Evolutionary conservation across 2,797 vertebrate species (phyloP), one percentile per base, ranked within the genome.

Genomic region (Lithobates sylvaticus): DNA sequence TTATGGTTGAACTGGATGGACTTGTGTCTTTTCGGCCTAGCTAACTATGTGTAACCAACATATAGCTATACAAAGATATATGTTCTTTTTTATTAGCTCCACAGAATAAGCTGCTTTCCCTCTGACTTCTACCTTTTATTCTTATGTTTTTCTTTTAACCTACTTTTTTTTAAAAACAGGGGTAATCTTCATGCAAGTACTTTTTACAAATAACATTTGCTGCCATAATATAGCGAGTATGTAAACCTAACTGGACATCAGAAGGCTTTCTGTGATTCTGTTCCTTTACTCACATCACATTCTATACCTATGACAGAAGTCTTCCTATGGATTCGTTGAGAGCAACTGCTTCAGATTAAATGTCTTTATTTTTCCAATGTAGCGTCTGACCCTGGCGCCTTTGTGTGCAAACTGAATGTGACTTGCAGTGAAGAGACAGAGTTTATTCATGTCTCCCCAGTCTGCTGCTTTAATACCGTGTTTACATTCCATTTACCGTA

Each of bases 261-360:
- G 70, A 23, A 69, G 44, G 23, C 80, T 64, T 26, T 23, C 5
- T 64, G 69, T 39, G 50, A 73, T 73, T 73, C n/a, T 73, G 70
- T 82, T 36, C 10, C 29, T 16, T 74, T 74, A 42, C 34, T 13
- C 27, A 29, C 29, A 76, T 76, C 29, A 39, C 71, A 83, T 82
- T 82, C 70, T 81, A 71, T 34, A 74, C 70, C 70, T 82, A 82
- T 82, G 80, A 82, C 80, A 73, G 70, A 82, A 42, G 79, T 42
- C 79, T 82, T 82, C 70, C 70, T 73, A 82, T 82, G 58, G 69
- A 82, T 73, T 82, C 80, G 73, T 39, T 44, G 70, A 6, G 50
- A 74, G 80, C 80, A 82, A 82, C 80, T 82, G 80, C 80, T 73
- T 82, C 70, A 81, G 80, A 82, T 82, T 82, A 82, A 61, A 73